A percentile compares a stretch with the other conserved stretches of the same genome.
These are phyloP conservation scores for Bettongia penicillata DNA, from an alignment of 2,113 vertebrate species.

Conservation along the genomic window DNA sequence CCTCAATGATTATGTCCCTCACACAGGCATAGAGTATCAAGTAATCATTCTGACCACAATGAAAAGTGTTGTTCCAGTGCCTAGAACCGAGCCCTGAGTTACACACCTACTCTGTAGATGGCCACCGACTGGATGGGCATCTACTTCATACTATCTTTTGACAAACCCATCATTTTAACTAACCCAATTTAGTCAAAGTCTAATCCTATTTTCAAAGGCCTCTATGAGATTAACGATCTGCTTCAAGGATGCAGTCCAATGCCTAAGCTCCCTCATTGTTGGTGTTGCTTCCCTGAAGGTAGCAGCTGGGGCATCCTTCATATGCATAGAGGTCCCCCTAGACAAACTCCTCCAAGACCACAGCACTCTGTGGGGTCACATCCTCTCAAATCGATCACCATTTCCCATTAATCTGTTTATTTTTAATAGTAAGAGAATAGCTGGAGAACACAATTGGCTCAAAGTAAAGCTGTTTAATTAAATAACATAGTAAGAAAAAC, in stretches of 20 bases:
- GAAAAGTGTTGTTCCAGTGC: not conserved
- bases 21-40: not conserved
- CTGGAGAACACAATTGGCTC: not conserved
- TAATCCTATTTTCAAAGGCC: not conserved
- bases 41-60: not conserved
- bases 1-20: not conserved
- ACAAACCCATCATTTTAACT: not conserved
- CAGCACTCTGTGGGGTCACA: not conserved
- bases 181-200: not conserved
- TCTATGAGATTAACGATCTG: not conserved
- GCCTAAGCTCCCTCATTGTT: not conserved
- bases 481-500: not conserved
- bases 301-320: not conserved
- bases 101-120: not conserved
- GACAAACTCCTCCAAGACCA: not conserved
- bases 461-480: not conserved
- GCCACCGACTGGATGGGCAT: not conserved
- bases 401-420: not conserved
- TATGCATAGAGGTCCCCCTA: not conserved
- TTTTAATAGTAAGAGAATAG: not conserved
- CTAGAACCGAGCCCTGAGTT: not conserved
- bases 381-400: not conserved
- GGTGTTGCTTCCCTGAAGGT: not conserved
- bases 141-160: not conserved
- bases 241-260: not conserved